These are phyloP conservation scores for Drosophila rhopaloa DNA, from an alignment of 1,140 invertebrate genomes.

Conservation along the genomic window DNA sequence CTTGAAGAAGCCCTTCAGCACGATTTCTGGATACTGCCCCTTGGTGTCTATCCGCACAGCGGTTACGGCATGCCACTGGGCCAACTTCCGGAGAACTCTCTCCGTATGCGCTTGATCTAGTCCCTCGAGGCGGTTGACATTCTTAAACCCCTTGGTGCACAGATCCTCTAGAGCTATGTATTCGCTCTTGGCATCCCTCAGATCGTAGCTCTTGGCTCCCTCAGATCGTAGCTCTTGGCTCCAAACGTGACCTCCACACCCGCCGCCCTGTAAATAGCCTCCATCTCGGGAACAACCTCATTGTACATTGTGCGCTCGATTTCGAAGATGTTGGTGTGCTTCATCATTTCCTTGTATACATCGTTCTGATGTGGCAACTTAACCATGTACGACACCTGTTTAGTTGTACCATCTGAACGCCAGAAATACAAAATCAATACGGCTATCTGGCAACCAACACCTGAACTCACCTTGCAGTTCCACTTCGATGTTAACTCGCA, in stretches of 20 bases:
- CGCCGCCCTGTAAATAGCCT: conserved; percentile 74
- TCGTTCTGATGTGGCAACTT: conserved; percentile 54
- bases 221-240: conserved; percentile 52
- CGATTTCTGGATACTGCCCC: conserved; percentile 63
- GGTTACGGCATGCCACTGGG: conserved; percentile 86
- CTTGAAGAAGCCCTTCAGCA: conserved; percentile 47
- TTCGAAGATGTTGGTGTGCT: conserved; percentile 52
- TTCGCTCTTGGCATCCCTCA: conserved; percentile 28
- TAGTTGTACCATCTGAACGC: conserved; percentile 53
- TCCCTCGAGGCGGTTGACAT: conserved; percentile 86
- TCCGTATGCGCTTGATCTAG: conserved; percentile 85
- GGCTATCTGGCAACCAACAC: neutral
- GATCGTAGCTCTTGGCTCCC: conserved; percentile 51
- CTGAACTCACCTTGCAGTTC: conserved; percentile 55
- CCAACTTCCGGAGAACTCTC: conserved; percentile 85
- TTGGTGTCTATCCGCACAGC: conserved; percentile 84
- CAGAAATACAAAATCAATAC: no score
- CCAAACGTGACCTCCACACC: conserved; percentile 58
- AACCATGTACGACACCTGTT: conserved; percentile 57
- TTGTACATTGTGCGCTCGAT: conserved; percentile 57
- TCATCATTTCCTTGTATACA: conserved; percentile 27
- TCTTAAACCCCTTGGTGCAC: conserved; percentile 70
- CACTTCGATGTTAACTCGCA: conserved; percentile 54
- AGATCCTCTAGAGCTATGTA: conserved; percentile 86
- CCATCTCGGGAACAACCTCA: conserved; percentile 62